A percentile compares a stretch with the other conserved stretches of the same genome.
Conservation (phyloP, 2,113 vertebrate species). For the Garra rufa region DNA sequence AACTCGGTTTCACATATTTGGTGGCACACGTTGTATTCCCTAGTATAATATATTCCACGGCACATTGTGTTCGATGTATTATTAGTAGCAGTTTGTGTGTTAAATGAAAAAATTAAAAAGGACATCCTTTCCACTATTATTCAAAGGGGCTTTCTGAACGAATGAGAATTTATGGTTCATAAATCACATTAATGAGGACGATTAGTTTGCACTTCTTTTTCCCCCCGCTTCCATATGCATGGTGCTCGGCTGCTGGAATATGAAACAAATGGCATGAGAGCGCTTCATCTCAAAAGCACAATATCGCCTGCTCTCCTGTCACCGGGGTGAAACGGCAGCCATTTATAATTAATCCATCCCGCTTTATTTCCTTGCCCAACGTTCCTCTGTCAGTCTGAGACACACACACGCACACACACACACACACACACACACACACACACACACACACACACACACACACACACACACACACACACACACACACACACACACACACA, state of each 20-base stretch:
- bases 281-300: constrained; percentile 64
- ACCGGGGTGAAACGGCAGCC: constrained; percentile 39
- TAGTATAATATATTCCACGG: constrained; percentile 51
- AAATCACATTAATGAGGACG: constrained; percentile 75
- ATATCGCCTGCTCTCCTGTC: constrained; percentile 44
- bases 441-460: not conserved
- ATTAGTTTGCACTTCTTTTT: constrained; percentile 66
- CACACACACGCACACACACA: not conserved
- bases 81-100: constrained; percentile 62
- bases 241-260: constrained; percentile 48
- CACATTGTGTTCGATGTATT: not conserved
- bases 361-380: constrained; percentile 44
- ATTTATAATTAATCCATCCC: constrained; percentile 46
- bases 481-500: not conserved
- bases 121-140: constrained; percentile 68
- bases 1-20: constrained; percentile 69
- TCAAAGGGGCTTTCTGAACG: constrained; percentile 62
- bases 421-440: constrained; percentile 12
- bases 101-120: constrained; percentile 80
- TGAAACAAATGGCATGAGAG: constrained; percentile 61
- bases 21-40: constrained; percentile 65
- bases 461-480: constrained; percentile 2
- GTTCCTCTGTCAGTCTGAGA: constrained; percentile 8
- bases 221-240: not conserved
- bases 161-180: constrained; percentile 69